Base-by-base conservation (phyloP, 2,797 vertebrate genomes). In the Cyprinodon diabolis region DNA sequence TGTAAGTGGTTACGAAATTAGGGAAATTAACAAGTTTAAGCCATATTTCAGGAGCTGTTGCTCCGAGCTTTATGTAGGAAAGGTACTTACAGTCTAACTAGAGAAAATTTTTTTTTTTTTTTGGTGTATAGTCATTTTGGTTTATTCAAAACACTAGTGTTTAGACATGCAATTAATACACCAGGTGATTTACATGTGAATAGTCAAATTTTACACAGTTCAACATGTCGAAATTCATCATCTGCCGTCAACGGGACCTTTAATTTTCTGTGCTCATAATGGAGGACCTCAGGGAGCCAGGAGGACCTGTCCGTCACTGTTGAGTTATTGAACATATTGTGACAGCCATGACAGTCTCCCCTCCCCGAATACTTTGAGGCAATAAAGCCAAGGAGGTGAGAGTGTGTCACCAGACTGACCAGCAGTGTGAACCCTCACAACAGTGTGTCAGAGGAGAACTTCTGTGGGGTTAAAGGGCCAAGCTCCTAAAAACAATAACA, bases 391-490 rank as follows among this genome's bases (percentile, higher is more conserved):
- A 87, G 62, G 84, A 89, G 89, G 87, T 79, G 87, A 91, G 80
- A 88, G 83, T 86, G 40, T 86, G 85, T 87, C 90, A 83, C 76
- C 60, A 14, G 82, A 63, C 68, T 84, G 82, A 91, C 91, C 92
- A 84, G n/a, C 66, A 12, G 49, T 30, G 15, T 85, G 84, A 92
- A 82, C 80, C 65, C 84, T 80, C 47, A 60, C 71, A 66, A 66
- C 56, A 70, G 80, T 52, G 55, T 87, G 91, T 92, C 91, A 92
- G 86, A 81, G 89, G 85, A 87, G 89, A 83, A 84, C 90, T 90
- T 94, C 91, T 91, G 86, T 83, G 79, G 68, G 80, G 89, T 80
- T 90, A 89, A 91, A 63, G 71, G 92, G 89, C 88, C 91, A 90
- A 87, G 85, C 85, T 89, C 82, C 90, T 93, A 86, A 93, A 94